Evolutionary conservation across 2,113 vertebrate species (phyloP).

Genomic region (Laticauda colubrina): DNA sequence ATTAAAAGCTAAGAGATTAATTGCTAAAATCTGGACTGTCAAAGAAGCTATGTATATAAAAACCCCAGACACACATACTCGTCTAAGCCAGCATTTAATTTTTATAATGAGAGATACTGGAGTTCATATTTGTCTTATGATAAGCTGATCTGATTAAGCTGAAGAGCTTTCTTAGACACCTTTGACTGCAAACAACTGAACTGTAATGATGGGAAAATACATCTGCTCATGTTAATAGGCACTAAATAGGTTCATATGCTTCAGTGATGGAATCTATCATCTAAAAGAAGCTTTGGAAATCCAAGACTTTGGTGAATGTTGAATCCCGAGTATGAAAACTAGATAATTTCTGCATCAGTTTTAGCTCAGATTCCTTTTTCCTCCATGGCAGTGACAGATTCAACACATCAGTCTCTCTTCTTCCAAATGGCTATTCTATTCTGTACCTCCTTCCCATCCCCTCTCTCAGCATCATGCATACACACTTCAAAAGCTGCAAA

Average conservation of each 20-base stretch:
- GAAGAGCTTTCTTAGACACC: background rate
- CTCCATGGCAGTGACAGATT: too few relatives aligned
- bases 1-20: background rate
- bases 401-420: background rate
- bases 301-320: background rate
- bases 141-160: background rate
- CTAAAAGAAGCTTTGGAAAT: background rate
- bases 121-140: background rate
- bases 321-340: background rate
- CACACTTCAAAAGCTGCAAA: background rate
- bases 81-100: background rate
- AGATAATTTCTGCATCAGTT: background rate
- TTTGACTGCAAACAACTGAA: background rate
- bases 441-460: background rate
- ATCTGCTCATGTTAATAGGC: too few relatives aligned
- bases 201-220: background rate
- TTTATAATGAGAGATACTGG: background rate
- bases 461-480: background rate
- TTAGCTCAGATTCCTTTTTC: background rate
- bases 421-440: background rate
- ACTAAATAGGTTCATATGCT: background rate
- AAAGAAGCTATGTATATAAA: too few relatives aligned
- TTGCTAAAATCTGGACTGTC: background rate
- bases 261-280: background rate
- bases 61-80: background rate